phyloP scores from a whole-genome alignment of 2,797 vertebrate species.

The Coilia nasus region DNA sequence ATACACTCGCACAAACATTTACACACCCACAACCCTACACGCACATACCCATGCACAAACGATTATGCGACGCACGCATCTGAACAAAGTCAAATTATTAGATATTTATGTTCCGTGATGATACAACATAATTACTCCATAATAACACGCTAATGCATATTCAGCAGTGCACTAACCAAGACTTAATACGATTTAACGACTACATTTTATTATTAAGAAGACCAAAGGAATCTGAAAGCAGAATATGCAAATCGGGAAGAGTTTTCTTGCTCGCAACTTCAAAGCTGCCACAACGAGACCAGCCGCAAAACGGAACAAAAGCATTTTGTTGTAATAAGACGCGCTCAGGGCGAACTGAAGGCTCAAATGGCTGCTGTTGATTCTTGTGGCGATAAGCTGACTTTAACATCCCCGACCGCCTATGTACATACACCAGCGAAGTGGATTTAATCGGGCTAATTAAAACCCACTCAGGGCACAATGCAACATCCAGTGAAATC shows the following conservation, averaged over 20 bases:
- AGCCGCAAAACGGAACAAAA: constrained; percentile 82
- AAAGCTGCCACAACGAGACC: constrained; percentile 76
- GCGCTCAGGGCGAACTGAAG: constrained; percentile 73
- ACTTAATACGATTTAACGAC: constrained; percentile 61
- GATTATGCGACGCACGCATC: not conserved
- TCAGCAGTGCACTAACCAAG: constrained; percentile 44
- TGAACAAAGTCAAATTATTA: constrained; percentile 1
- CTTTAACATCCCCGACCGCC: constrained; percentile 78
- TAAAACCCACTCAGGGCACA: constrained; percentile 83
- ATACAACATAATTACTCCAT: constrained; percentile 36
- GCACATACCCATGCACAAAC: not conserved
- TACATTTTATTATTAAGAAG: constrained; percentile 70
- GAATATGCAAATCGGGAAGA: constrained; percentile 74
- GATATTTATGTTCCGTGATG: constrained; percentile 33
- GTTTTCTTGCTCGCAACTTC: constrained; percentile 74
- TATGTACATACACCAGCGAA: constrained; percentile 80
- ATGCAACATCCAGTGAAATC: constrained; percentile 80
- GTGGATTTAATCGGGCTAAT: constrained; percentile 87
- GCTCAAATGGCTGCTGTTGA: constrained; percentile 81
- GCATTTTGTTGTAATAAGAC: constrained; percentile 79
- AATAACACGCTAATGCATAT: constrained; percentile 44
- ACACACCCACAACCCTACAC: not conserved
- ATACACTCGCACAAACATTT: not conserved
- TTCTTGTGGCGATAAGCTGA: constrained; percentile 83
- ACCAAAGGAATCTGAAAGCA: constrained; percentile 55